Percentiles rank a stretch among this genome's conserved stretches.
Evolutionary conservation across 2,113 vertebrate genomes (phyloP).

Genomic region (Anhinga anhinga): DNA sequence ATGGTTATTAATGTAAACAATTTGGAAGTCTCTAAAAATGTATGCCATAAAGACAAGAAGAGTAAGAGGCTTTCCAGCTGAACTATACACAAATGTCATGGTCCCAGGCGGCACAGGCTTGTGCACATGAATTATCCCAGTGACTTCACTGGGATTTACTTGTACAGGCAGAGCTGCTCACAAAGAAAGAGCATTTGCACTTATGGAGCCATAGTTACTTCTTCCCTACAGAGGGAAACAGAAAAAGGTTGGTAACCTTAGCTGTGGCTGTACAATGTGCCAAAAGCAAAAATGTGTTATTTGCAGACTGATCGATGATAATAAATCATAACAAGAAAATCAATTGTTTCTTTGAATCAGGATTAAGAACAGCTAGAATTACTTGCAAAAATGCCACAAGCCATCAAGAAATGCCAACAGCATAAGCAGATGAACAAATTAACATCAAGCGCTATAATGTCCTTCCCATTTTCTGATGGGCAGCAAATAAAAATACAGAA

Average conservation of each 20-base stretch:
- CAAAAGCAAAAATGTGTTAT: not conserved
- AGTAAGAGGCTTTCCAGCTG: not conserved
- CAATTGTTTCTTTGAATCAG: slow-evolving; percentile 13
- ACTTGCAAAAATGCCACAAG: not conserved
- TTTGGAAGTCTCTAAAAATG: not conserved
- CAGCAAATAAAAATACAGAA: not conserved
- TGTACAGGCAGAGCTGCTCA: not conserved
- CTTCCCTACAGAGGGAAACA: not conserved
- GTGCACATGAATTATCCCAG: not conserved
- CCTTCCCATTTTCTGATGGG: not conserved
- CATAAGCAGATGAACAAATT: not conserved
- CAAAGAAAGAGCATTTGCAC: not conserved
- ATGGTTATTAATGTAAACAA: not conserved
- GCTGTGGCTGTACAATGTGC: not conserved
- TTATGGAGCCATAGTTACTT: not conserved
- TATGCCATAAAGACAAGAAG: not conserved
- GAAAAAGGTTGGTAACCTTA: not conserved
- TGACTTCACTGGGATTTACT: not conserved
- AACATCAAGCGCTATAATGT: not conserved
- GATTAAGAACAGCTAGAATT: not conserved
- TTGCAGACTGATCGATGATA: slow-evolving; percentile 1
- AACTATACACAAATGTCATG: not conserved
- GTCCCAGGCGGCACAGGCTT: rapidly evolving
- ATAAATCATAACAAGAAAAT: slow-evolving; percentile 48
- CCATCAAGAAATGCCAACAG: not conserved